Base-by-base conservation (phyloP, 2,888 invertebrate genomes). In the Megaustenia siamemsis region DNA sequence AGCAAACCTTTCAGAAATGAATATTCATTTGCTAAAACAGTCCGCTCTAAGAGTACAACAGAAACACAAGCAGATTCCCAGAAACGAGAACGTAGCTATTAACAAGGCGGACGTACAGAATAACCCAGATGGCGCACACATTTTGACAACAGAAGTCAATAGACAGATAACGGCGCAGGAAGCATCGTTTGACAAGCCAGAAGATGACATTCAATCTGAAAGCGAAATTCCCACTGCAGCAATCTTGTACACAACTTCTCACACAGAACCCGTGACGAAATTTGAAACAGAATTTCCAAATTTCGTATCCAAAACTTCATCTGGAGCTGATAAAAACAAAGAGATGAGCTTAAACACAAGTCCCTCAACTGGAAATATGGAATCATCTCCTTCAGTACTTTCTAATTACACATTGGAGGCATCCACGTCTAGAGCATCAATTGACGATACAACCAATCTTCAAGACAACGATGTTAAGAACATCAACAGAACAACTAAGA, bases 1-100 rank as follows among this genome's bases (percentile, higher is more conserved):
- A 43, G 78, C 78, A 28, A 78, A 78, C n/a, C 63, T 78, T 10
- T 60, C 63, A 10, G 40, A 63, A 66, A 43, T 66, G 10, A 78
- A 78, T 21, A 3, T 21, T 1, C n/a, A 66, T 5, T 45, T 78
- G 3, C 40, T 28, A 6, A 78, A 78, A 15, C 21, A 40, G n/a
- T 12, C 12, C 21, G 43, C 24, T 4, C 5, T 8, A 43, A 63
- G 32, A 45, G 15, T 18, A 35, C 63, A 40, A 40, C 24, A 45
- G 0, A 66, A 78, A n/a, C 38, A 60, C n/a, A 40, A 35, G 28
- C 43, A n/a, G 10, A 1, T 21, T 60, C 77, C 38, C 32, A 10
- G 1, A 77, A 24, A 77, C 60, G 24, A 1, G 40, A 8, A 38
- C n/a, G 12, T 32, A 43, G 18, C 73, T 49, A 38, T 24, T 3